These are phyloP conservation scores for Romanomermis culicivorax DNA, from an alignment of 2,888 invertebrate species.

Conservation along the genomic window DNA sequence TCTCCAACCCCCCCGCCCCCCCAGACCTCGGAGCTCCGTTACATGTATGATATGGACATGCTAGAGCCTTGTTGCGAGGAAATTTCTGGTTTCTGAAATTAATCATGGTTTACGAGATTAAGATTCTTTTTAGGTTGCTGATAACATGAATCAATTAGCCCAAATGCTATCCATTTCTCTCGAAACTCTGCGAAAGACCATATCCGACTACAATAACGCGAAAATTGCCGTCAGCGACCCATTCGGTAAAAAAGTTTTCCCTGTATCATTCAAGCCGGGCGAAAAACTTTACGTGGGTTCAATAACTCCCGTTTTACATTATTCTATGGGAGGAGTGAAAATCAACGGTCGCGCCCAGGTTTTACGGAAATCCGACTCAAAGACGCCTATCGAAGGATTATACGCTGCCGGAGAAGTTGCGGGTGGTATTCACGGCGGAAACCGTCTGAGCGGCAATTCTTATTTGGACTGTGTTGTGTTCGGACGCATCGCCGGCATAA, in stretches of 20 bases:
- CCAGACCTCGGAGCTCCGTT: no score
- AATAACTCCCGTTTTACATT: constrained; percentile 21
- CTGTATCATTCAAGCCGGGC: constrained; percentile 13
- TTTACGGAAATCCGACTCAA: not conserved
- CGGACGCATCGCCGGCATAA: constrained; percentile 23
- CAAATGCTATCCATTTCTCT: not conserved
- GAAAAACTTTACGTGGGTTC: constrained; percentile 19
- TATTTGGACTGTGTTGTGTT: constrained; percentile 28
- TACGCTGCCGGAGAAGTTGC: constrained; percentile 27
- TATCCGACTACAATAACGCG: not conserved
- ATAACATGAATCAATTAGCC: not conserved
- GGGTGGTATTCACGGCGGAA: constrained; percentile 27
- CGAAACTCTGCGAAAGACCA: not conserved
- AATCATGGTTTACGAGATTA: no score
- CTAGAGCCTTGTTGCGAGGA: not conserved
- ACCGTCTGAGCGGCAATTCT: constrained; percentile 27
- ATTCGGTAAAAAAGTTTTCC: constrained; percentile 11
- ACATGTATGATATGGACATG: no score
- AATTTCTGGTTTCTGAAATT: not conserved
- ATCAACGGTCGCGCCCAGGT: constrained; percentile 17
- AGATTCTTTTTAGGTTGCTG: not conserved
- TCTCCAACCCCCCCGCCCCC: no score
- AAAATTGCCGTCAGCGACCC: constrained; percentile 1
- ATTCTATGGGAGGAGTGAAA: constrained; percentile 27
- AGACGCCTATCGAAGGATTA: constrained; percentile 19